Evolutionary conservation across 1,140 invertebrate genomes (phyloP), one percentile per base, ranked within the genome.

Genomic region (Papilio dardanus): DNA sequence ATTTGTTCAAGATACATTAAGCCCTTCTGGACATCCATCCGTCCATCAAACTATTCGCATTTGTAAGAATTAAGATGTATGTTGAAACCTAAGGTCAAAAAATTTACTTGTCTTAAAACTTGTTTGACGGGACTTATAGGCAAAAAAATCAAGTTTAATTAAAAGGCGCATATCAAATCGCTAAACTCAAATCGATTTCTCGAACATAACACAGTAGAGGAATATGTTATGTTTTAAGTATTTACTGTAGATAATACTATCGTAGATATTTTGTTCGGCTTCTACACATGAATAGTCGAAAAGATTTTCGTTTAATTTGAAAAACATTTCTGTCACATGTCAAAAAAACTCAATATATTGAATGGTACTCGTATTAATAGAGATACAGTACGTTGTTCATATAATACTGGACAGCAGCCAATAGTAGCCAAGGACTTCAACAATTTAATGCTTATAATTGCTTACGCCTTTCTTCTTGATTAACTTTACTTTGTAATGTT

Each of bases 111-210:
- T 67, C 16, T 37, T 37, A 71, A 79, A 79, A 81, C 80, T 77
- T 75, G 80, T 81, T 81, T 79, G 28, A 31, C 71, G 68, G 77
- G 74, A 66, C 62, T 69, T 73, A 74, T 58, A 73, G 54, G 46
- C 75, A 81, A 81, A 79, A n/a, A 79, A 81, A 71, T 73, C 7
- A 14, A 71, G 14, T 77, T 67, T 76, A 81, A 81, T 81, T 81
- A 71, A 71, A 46, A 71, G 68, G 24, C 37, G 78, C 80, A 78
- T 77, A 66, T 42, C 76, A 75, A 81, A 81, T 81, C 76, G 76
- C 66, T 77, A 75, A 75, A 73, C 76, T 67, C 67, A 76, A 74
- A 73, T 58, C 74, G 62, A 67, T 75, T 80, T 71, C 76, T 78
- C 68, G 76, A 76, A 77, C 31, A 35, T 42, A 35, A 58, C 54